Percentiles rank a stretch among this genome's conserved stretches.
Evolutionary conservation across 1,140 invertebrate species (phyloP).

Genomic region (Zaprionus tsacasi): DNA sequence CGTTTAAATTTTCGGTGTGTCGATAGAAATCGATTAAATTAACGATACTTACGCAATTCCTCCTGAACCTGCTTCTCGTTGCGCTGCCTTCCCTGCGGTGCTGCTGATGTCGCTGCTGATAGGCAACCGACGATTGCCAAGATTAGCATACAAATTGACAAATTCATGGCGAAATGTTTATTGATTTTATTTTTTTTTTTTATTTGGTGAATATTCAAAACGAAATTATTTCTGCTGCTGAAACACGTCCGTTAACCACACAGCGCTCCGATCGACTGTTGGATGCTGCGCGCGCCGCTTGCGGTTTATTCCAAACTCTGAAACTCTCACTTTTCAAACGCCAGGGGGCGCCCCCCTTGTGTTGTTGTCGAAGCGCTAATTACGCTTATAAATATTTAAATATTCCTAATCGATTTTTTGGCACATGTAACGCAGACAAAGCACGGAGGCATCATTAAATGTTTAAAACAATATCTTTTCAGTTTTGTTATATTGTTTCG

Average conservation of each 20-base stretch:
- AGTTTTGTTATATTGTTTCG: conserved; percentile 19
- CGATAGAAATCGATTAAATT: conserved; percentile 20
- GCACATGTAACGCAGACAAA: conserved; percentile 61
- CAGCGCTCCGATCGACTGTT: conserved; percentile 56
- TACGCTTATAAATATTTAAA: conserved; percentile 70
- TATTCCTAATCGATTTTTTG: conserved; percentile 60
- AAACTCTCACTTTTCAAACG: conserved; percentile 77
- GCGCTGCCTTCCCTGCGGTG: conserved; percentile 59
- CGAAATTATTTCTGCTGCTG: neutral
- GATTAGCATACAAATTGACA: conserved; percentile 58
- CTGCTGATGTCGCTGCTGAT: conserved; percentile 46
- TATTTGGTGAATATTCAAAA: conserved; percentile 4
- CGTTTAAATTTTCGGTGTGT: neutral
- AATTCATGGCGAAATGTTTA: conserved; percentile 55
- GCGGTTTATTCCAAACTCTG: conserved; percentile 36
- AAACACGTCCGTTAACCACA: conserved; percentile 58
- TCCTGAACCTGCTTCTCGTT: conserved; percentile 75
- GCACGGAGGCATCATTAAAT: conserved; percentile 12
- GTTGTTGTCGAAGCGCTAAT: conserved; percentile 42
- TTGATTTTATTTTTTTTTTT: conserved; percentile 3
- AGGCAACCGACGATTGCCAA: conserved; percentile 47
- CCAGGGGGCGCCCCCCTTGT: conserved; percentile 51
- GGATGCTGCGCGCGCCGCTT: conserved; percentile 42
- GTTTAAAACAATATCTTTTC: conserved; percentile 11
- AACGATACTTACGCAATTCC: conserved; percentile 63